A percentile compares a stretch with the other conserved stretches of the same genome.
Evolutionary conservation across 2,797 vertebrate genomes (phyloP).

Genomic region (Chanos chanos): DNA sequence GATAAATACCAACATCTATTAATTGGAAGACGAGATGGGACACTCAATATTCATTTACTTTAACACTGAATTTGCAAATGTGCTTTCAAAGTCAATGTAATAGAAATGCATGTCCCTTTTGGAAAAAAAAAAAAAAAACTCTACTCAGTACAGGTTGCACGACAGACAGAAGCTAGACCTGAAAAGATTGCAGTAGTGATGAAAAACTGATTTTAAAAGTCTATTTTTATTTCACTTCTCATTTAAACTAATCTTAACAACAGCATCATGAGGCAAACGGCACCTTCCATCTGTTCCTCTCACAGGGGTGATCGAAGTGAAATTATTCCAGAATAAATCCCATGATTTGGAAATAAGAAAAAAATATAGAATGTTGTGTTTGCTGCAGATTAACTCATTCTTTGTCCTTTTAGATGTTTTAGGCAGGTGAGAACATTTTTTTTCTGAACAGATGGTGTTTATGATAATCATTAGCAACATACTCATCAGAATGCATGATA

Average conservation of each 20-base stretch:
- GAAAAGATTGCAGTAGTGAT: no score
- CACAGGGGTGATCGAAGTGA: no score
- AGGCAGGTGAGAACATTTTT: constrained; percentile 32
- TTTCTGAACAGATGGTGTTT: constrained; percentile 52
- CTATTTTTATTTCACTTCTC: no score
- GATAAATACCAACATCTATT: constrained; percentile 81
- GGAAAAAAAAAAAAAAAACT: background rate
- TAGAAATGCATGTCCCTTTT: constrained; percentile 8
- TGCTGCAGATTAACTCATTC: constrained; percentile 30
- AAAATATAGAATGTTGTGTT: constrained; percentile 14
- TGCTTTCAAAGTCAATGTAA: constrained; percentile 51
- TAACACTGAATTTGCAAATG: constrained; percentile 70
- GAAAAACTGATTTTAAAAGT: no score
- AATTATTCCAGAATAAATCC: constrained; percentile 23
- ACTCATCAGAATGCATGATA: constrained; percentile 38
- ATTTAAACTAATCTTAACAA: constrained; percentile 23
- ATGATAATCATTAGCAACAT: constrained; percentile 40
- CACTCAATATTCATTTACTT: constrained; percentile 75
- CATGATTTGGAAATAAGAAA: constrained; percentile 13
- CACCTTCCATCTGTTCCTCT: constrained; percentile 27
- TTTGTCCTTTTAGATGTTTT: constrained; percentile 36
- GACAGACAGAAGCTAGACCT: no score
- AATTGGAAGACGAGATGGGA: constrained; percentile 74
- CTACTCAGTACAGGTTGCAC: no score
- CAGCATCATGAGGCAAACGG: constrained; percentile 1